Evolutionary conservation across 2,888 invertebrate species (phyloP).

Genomic region (Leistus spinibarbis): DNA sequence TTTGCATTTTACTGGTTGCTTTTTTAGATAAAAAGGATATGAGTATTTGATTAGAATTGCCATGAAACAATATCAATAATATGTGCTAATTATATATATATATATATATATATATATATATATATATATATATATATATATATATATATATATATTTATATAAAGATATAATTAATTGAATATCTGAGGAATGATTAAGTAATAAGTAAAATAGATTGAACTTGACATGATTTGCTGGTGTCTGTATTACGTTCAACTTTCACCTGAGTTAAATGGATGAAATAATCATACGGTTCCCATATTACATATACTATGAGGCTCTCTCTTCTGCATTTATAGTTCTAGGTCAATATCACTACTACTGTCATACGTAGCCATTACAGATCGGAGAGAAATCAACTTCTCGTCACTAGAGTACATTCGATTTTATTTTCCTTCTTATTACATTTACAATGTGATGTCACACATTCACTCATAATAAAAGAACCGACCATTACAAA

Average conservation of each 20-base stretch:
- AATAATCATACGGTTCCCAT: slow-evolving; percentile 8
- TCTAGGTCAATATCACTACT: slow-evolving; percentile 46
- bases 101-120: too few species aligned
- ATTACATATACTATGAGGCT: slow-evolving; percentile 17
- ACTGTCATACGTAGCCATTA: background rate
- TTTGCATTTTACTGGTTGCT: slow-evolving; percentile 24
- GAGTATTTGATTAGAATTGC: too few species aligned
- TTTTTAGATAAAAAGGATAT: too few species aligned
- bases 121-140: too few species aligned
- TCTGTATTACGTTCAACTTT: background rate
- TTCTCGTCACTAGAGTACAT: background rate
- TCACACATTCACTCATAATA: background rate
- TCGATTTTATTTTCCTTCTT: background rate
- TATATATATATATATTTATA: too few species aligned
- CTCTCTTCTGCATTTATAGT: slow-evolving; percentile 42
- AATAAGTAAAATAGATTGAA: slow-evolving; percentile 9
- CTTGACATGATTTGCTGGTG: slow-evolving; percentile 17
- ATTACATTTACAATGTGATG: background rate
- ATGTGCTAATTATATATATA: too few species aligned
- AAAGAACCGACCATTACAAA: too few species aligned
- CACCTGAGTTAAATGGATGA: slow-evolving; percentile 9
- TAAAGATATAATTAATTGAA: too few species aligned
- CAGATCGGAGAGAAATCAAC: slow-evolving; percentile 9
- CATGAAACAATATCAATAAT: too few species aligned
- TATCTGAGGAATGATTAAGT: too few species aligned